These are phyloP conservation scores for Amblyjoppa proteus DNA, from an alignment of 2,888 invertebrate genomes.

Conservation along the genomic window DNA sequence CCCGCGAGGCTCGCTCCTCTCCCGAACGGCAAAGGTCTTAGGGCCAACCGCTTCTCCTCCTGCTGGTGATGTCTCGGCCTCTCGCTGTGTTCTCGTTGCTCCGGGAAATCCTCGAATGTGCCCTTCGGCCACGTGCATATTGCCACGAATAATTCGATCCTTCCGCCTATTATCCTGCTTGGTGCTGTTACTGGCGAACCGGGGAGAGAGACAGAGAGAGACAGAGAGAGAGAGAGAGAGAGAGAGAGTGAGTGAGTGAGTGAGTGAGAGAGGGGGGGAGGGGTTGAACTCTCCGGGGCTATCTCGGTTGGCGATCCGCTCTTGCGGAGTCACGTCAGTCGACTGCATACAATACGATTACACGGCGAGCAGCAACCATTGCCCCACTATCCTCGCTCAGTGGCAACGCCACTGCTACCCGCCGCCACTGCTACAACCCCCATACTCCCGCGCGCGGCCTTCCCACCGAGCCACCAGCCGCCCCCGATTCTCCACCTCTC, in stretches of 20 bases:
- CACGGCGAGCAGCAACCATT: conserved; percentile 77
- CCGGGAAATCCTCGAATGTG: conserved; percentile 68
- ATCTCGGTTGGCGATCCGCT: conserved; percentile 74
- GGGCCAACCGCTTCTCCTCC: conserved; percentile 55
- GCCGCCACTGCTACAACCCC: conserved; percentile 10
- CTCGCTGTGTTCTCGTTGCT: conserved; percentile 68
- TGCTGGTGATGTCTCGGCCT: conserved; percentile 57
- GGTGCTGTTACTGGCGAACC: conserved; percentile 6
- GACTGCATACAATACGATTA: conserved; percentile 83
- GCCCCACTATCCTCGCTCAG: conserved; percentile 60
- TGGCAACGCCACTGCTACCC: conserved; percentile 31
- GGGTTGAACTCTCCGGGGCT: conserved; percentile 5
- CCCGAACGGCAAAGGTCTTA: conserved; percentile 31
- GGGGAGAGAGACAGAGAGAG: not conserved
- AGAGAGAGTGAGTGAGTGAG: not conserved
- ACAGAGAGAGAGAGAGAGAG: not conserved
- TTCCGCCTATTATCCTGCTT: conserved; percentile 37
- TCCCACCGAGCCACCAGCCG: not conserved
- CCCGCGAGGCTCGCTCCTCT: conserved; percentile 26
- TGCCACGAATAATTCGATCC: conserved; percentile 68
- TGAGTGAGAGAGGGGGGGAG: not conserved
- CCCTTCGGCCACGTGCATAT: conserved; percentile 76
- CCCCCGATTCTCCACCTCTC: conserved; percentile 24
- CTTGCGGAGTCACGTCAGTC: conserved; percentile 81
- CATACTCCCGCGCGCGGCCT: conserved; percentile 12